A percentile compares a stretch with the other conserved stretches of the same genome.
Evolutionary conservation across 1,140 invertebrate genomes (phyloP).

Genomic region (Cydia strobilella): DNA sequence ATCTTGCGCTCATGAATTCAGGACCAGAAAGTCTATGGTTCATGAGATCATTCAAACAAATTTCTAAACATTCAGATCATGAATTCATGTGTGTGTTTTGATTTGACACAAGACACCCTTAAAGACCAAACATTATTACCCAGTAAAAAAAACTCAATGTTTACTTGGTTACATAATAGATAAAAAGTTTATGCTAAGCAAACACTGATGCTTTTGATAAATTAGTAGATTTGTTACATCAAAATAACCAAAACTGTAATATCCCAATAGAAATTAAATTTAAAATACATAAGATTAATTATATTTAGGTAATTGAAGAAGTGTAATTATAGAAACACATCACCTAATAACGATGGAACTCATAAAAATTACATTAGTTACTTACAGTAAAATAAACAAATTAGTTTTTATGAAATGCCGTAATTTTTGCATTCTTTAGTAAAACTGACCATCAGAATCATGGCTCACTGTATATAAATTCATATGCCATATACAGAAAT

Average conservation of each 20-base stretch:
- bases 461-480: not conserved
- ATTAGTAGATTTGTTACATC: not conserved
- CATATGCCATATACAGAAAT: not conserved
- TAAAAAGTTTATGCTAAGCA: too few species aligned
- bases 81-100: too few species aligned
- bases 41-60: too few species aligned
- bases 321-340: not conserved
- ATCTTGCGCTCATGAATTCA: too few species aligned
- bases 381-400: conserved; percentile 23
- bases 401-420: not conserved
- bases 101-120: too few species aligned
- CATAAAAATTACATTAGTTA: conserved; percentile 8
- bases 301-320: not conserved
- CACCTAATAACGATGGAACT: not conserved
- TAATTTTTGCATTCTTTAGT: not conserved
- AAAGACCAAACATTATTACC: too few species aligned
- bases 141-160: too few species aligned
- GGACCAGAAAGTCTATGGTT: too few species aligned
- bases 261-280: conserved; percentile 12
- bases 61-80: too few species aligned
- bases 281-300: conserved; percentile 4
- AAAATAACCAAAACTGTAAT: not conserved
- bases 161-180: too few species aligned
- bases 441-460: not conserved
- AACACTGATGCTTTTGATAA: not conserved